Conservation (phyloP, 1,140 invertebrate species). For the Agrypnia vestita region DNA sequence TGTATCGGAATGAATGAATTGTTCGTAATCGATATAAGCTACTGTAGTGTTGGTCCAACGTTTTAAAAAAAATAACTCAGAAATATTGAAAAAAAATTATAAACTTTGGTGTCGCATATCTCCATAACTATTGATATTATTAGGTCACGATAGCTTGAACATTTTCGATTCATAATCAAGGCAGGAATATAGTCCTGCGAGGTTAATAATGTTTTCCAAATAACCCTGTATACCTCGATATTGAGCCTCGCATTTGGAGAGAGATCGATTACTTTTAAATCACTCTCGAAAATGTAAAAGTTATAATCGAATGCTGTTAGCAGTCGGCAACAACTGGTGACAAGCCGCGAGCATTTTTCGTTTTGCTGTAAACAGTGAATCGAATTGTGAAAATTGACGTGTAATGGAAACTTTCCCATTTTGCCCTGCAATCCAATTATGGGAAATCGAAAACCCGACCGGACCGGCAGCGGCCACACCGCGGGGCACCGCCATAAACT, state of each 20-base stretch:
- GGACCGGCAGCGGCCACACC: not conserved
- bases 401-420: conserved; percentile 61
- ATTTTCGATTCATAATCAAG: too few species aligned
- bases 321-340: not conserved
- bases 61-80: too few species aligned
- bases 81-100: too few species aligned
- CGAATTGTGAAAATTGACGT: conserved; percentile 62
- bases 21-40: too few species aligned
- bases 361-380: conserved; percentile 54
- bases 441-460: conserved; percentile 21
- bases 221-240: too few species aligned
- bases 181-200: too few species aligned
- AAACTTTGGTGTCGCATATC: too few species aligned
- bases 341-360: not conserved
- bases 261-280: not conserved
- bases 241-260: not conserved
- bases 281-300: not conserved
- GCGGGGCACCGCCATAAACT: not conserved
- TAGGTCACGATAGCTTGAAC: too few species aligned
- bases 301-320: not conserved
- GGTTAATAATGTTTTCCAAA: too few species aligned
- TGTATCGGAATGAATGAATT: too few species aligned
- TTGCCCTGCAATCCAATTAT: conserved; percentile 58
- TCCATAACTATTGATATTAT: too few species aligned
- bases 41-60: too few species aligned